Percentiles rank a stretch among this genome's conserved stretches.
Conservation (phyloP, 2,113 vertebrate genomes). For the Colaptes auratus region DNA sequence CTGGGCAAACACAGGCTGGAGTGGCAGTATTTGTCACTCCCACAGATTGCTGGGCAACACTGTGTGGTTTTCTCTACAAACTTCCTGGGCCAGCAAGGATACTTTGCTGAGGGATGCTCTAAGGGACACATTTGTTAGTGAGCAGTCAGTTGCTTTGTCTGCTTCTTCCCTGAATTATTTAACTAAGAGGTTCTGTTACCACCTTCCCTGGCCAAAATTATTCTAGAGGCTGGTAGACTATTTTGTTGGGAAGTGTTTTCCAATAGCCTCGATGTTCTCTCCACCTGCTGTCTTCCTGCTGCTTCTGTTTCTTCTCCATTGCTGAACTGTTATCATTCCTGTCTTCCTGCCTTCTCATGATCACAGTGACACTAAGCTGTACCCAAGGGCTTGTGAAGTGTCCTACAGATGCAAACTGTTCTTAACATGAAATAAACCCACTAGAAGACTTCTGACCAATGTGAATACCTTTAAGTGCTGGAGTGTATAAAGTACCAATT, state of each 20-base stretch:
- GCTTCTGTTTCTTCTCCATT: background rate
- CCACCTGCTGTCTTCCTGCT: background rate
- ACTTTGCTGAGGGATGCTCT: background rate
- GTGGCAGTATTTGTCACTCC: background rate
- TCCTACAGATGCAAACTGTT: background rate
- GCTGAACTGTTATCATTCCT: background rate
- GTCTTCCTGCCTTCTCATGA: background rate
- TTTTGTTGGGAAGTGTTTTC: background rate
- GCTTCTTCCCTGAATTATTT: background rate
- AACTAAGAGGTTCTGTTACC: background rate
- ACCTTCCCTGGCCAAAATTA: background rate
- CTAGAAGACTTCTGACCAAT: background rate
- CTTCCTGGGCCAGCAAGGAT: background rate
- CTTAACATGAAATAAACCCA: background rate
- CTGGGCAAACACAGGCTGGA: background rate
- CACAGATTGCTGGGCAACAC: background rate
- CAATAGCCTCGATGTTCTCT: background rate
- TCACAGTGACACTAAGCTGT: background rate
- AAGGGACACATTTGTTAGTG: background rate
- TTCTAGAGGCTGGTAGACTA: background rate
- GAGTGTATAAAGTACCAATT: conserved; percentile 86
- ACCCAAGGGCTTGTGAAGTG: background rate
- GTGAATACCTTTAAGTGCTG: conserved; percentile 91
- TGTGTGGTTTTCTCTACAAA: background rate
- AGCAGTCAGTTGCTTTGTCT: background rate